These are phyloP conservation scores for Syritta pipiens DNA, from an alignment of 2,888 invertebrate species.

Conservation along the genomic window DNA sequence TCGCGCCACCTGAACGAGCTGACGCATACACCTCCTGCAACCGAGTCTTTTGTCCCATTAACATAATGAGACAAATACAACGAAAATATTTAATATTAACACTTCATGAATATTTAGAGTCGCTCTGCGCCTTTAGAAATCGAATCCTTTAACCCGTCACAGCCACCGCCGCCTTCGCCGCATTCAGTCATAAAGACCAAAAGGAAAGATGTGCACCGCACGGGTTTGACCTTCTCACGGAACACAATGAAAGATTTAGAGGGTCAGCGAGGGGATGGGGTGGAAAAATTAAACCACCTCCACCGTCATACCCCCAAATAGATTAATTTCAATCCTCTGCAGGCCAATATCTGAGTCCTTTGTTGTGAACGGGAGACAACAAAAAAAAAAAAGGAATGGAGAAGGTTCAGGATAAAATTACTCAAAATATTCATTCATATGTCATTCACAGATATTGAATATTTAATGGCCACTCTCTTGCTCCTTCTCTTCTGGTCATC, in stretches of 20 bases:
- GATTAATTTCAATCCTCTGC: constrained; percentile 58
- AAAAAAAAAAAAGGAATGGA: not conserved
- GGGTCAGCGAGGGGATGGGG: not conserved
- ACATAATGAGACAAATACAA: constrained; percentile 29
- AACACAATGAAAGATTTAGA: too few relatives aligned
- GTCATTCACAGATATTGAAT: constrained; percentile 76
- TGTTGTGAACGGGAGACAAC: not conserved
- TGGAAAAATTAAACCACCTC: not conserved
- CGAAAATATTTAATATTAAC: constrained; percentile 65
- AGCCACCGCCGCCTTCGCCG: not conserved
- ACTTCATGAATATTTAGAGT: constrained; percentile 65
- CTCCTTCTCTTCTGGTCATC: not conserved
- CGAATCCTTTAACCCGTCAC: too few relatives aligned
- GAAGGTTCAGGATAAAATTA: constrained; percentile 51
- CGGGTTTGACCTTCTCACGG: constrained; percentile 12
- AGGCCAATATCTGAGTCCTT: constrained; percentile 44
- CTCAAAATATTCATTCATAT: constrained; percentile 72
- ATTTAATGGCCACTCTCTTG: constrained; percentile 69
- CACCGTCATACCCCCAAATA: constrained; percentile 29
- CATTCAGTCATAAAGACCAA: constrained; percentile 38
- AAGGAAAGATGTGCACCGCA: constrained; percentile 25
- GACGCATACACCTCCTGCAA: not conserved
- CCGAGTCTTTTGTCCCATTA: constrained; percentile 21
- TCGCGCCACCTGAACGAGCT: not conserved
- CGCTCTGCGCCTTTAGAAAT: not conserved